phyloP scores from a whole-genome alignment of 2,113 vertebrate genomes.

The Triplophysa dalaica region DNA sequence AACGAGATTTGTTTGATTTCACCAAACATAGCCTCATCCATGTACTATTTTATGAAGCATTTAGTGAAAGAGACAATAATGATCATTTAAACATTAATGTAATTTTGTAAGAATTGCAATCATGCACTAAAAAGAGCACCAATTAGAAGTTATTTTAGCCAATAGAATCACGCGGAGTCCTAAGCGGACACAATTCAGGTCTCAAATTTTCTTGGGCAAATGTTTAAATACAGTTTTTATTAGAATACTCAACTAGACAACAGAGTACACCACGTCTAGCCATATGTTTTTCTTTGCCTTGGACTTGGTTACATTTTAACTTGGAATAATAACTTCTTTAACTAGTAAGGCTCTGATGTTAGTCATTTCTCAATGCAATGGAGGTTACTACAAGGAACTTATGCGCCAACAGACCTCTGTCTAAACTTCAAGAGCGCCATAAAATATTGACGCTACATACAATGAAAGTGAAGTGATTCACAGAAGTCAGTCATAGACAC shows the following conservation, averaged over 20 bases:
- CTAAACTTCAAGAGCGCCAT: slow-evolving; percentile 9
- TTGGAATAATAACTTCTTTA: slow-evolving; percentile 39
- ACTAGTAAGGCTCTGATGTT: slow-evolving; percentile 54
- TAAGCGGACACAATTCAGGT: not conserved
- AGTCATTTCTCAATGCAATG: slow-evolving; percentile 46
- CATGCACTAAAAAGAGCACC: no score
- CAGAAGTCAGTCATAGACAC: no score
- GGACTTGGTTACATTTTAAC: slow-evolving; percentile 57
- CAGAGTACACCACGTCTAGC: not conserved
- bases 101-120: no score
- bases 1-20: no score
- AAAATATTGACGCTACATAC: not conserved
- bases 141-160: no score
- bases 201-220: not conserved
- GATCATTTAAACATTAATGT: no score
- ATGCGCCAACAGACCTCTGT: slow-evolving; percentile 27
- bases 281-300: slow-evolving; percentile 38
- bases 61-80: no score
- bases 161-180: no score
- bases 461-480: no score
- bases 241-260: not conserved
- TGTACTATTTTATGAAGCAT: no score
- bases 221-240: not conserved
- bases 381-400: slow-evolving; percentile 48
- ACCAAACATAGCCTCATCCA: no score